Percentiles rank a stretch among this genome's conserved stretches.
Conservation (phyloP, 1,140 invertebrate genomes). For the Platorchestia sp. region DNA sequence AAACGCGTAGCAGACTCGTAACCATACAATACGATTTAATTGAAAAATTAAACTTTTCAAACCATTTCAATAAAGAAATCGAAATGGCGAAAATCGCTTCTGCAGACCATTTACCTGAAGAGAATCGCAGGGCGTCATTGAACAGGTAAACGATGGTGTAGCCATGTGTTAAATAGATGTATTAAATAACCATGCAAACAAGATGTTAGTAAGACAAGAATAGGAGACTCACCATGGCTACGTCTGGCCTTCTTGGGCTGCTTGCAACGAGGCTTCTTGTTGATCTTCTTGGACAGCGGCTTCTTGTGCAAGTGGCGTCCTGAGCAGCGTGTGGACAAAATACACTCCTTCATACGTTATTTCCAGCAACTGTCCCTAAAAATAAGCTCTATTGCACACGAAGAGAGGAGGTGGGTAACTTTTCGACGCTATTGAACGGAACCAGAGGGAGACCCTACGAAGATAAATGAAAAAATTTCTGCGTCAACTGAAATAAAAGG, state of each 20-base stretch:
- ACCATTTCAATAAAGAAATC: background rate
- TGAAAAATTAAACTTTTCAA: no score
- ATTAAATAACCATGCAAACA: background rate
- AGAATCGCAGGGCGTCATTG: no score
- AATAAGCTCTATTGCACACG: background rate
- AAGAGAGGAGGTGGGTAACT: no score
- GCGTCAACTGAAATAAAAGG: no score
- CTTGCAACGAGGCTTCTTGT: conserved; percentile 79
- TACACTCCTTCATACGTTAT: background rate
- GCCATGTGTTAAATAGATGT: background rate
- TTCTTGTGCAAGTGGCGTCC: conserved; percentile 78
- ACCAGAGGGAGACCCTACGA: no score
- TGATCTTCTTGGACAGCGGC: conserved; percentile 80
- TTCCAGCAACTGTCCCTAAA: background rate
- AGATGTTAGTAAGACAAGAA: background rate
- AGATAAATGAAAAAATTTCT: no score
- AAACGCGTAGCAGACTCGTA: background rate
- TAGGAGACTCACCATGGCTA: conserved; percentile 43
- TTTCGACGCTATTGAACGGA: no score
- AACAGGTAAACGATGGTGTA: no score
- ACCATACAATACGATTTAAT: background rate
- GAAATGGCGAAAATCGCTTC: background rate
- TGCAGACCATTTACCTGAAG: background rate
- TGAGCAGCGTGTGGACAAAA: conserved; percentile 1
- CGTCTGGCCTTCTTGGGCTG: conserved; percentile 88